Evolutionary conservation across 2,888 invertebrate species (phyloP), one percentile per base, ranked within the genome.

Genomic region (Lasioglossum lativentre): DNA sequence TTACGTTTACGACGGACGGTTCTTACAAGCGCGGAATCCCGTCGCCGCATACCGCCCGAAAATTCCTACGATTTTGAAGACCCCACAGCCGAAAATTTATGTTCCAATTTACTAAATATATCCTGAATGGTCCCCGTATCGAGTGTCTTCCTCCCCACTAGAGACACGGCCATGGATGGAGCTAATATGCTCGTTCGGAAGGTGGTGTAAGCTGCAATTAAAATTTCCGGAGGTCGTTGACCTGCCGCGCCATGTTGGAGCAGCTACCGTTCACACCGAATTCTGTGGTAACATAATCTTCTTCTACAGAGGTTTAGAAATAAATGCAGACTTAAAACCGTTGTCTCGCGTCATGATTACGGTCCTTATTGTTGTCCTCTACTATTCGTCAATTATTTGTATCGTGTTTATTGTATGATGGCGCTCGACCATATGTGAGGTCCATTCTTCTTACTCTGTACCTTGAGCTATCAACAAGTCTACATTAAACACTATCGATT

Each of bases 71-170:
- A 86, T 82, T 86, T 86, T 77, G 47, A 77, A 71, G 52, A 52
- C 27, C 12, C 23, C 38, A 1, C 30, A 5, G 27, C 19, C 14
- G 40, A 34, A 45, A 83, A 84, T 84, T 83, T 84, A 84, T 83
- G 71, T 84, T 63, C 78, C 75, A 84, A 78, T 84, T 84, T 83
- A 78, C 71, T 83, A 84, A 83, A 84, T 84, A 78, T 83, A 83
- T 74, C 77, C 30, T 2, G 74, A 56, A 56, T 38, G 45, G 30
- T 8, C 10, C 38, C 23, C 30, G 82, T 83, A 76, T 82, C 83
- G 40, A 73, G 47, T 77, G 45, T 83, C 84, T 59, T 63, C 77
- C 73, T 56, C 56, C 71, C 52, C n/a, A 4, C 59, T 19, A 8
- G 6, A 16, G 2, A 34, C 8, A 30, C 4, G 5, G 2, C 0